Percentiles rank a stretch among this genome's conserved stretches.
phyloP scores from a whole-genome alignment of 1,140 invertebrate genomes.

The Brachionus rotundiformis region DNA sequence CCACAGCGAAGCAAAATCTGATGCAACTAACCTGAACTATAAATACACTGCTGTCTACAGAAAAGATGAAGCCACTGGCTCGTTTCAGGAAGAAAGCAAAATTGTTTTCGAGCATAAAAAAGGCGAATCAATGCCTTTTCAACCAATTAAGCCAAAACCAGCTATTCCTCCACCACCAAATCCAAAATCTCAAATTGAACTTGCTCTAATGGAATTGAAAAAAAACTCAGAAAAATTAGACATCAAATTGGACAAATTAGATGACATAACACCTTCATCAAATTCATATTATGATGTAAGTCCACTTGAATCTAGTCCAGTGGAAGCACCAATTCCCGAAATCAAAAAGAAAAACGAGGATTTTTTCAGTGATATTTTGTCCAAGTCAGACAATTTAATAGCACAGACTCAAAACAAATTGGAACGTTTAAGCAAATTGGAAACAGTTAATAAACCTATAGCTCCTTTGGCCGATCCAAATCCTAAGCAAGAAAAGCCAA shows the following conservation, averaged over 20 bases:
- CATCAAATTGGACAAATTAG: conserved; percentile 43
- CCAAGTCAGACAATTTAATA: conserved; percentile 48
- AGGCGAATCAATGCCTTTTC: not conserved
- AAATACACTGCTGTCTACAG: conserved; percentile 43
- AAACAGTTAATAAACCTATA: conserved; percentile 15
- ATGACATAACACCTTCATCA: conserved; percentile 36
- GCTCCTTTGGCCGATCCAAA: not conserved
- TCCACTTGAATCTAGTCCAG: not conserved
- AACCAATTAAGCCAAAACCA: not conserved
- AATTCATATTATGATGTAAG: conserved; percentile 33
- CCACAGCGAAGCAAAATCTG: not conserved
- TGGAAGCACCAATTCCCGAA: not conserved
- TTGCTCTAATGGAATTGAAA: not conserved
- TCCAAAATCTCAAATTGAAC: conserved; percentile 29
- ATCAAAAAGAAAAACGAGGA: conserved; percentile 45
- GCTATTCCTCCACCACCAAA: not conserved
- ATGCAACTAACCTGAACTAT: conserved; percentile 3
- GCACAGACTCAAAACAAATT: conserved; percentile 47
- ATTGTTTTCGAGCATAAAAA: conserved; percentile 42
- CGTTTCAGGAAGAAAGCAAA: conserved; percentile 29
- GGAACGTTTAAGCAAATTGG: conserved; percentile 47
- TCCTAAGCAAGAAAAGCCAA: not conserved
- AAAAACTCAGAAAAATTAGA: conserved; percentile 12
- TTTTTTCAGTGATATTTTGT: conserved; percentile 47
- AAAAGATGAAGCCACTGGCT: conserved; percentile 22